phyloP scores from a whole-genome alignment of 2,888 invertebrate genomes.

The Syrista parreyssii region DNA sequence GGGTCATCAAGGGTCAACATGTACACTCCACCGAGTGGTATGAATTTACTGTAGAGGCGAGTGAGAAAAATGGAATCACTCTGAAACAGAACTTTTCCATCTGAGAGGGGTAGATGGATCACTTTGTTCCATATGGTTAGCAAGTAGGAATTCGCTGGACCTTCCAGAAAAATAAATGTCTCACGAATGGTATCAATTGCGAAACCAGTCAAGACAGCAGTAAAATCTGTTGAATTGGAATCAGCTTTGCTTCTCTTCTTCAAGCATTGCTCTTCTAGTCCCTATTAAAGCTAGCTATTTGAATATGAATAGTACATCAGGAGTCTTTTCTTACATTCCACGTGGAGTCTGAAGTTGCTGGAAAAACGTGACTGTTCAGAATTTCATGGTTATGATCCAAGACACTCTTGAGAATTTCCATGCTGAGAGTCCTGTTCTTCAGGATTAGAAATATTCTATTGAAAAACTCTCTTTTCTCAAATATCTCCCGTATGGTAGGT shows the following conservation, averaged over 20 bases:
- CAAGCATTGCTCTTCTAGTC: not conserved
- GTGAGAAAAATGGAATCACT: not conserved
- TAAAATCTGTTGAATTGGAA: not conserved
- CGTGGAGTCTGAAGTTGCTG: not conserved
- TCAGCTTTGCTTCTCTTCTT: not conserved
- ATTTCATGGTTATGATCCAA: not conserved
- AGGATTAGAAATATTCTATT: not conserved
- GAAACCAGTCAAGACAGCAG: not conserved
- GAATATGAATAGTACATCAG: not conserved
- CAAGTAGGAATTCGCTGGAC: not conserved
- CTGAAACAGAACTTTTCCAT: not conserved
- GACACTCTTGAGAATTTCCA: not conserved
- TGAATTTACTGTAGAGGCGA: not conserved
- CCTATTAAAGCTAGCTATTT: not conserved
- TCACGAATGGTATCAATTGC: not conserved
- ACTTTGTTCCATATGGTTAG: not conserved
- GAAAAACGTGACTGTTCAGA: not conserved
- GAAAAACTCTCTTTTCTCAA: not conserved
- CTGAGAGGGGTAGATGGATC: not conserved
- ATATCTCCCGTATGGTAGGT: not conserved
- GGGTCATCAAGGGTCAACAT: not conserved
- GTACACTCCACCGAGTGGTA: not conserved
- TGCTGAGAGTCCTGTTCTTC: not conserved
- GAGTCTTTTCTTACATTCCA: not conserved
- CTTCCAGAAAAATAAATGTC: not conserved